Evolutionary conservation across 2,888 invertebrate species (phyloP), one percentile per base, ranked within the genome.

Genomic region (Drosophila borealis): DNA sequence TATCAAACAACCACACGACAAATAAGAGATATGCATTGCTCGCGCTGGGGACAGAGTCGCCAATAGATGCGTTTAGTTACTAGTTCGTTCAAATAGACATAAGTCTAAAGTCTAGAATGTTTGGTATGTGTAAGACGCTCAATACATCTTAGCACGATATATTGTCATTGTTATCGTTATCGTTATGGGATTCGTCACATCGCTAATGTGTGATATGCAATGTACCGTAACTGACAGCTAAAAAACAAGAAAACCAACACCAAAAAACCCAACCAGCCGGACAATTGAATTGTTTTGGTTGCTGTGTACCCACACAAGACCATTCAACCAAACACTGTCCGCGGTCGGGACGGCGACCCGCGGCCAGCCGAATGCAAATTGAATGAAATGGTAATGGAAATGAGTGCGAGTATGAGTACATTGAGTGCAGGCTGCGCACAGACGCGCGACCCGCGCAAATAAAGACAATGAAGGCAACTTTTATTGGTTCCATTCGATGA

Each of bases 401-500:
- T 78, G 79, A 79, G 70, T 71, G 74, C 55, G 68, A 71, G 74
- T 67, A 44, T 48, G 69, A 63, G 76, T 73, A 73, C 63, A 71
- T 70, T 68, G 69, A 66, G 77, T 72, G 74, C 79, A 78, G 66
- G 66, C 81, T 68, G 79, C 56, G 76, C 74, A 72, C 73, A 79
- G 71, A 71, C 73, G 70, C 63, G 67, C 74, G 77, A 68, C 72
- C 72, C 76, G 84, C 83, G 86, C 86, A 81, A 72, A 86, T 81
- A 81, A 83, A 83, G 80, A 84, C 83, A 84, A 84, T 84, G 83
- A 84, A 83, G 83, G 81, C 87, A 70, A 86, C 83, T 84, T 84
- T 84, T 90, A 91, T 91, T 90, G 90, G 90, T 91, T 91, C 91
- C 91, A 91, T 91, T 91, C 91, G 91, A 91, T 91, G 91, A 91